These are phyloP conservation scores for Octopus sinensis DNA, from an alignment of 1,140 invertebrate genomes.

Conservation along the genomic window DNA sequence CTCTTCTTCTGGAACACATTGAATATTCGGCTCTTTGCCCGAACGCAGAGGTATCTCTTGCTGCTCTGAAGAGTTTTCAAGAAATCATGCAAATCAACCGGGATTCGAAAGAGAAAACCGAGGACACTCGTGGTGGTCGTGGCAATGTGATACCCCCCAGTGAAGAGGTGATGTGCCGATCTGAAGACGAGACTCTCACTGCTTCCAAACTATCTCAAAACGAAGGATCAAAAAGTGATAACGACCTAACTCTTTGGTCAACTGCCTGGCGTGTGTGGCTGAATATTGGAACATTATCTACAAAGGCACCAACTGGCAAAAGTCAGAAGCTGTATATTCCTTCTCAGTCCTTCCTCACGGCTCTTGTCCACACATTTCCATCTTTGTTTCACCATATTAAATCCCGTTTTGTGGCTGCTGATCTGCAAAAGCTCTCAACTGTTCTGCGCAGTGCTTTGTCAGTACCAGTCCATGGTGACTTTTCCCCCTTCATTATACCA, in stretches of 20 bases:
- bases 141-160: constrained; percentile 38
- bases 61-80: constrained; percentile 91
- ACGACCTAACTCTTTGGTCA: constrained; percentile 66
- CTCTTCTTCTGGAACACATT: constrained; percentile 86
- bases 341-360: constrained; percentile 86
- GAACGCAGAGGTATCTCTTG: constrained; percentile 92
- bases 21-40: constrained; percentile 85
- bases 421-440: constrained; percentile 76
- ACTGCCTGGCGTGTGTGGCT: constrained; percentile 82
- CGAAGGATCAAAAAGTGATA: constrained; percentile 27
- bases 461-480: constrained; percentile 79
- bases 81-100: constrained; percentile 67
- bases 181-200: constrained; percentile 22
- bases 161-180: constrained; percentile 43
- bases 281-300: constrained; percentile 77
- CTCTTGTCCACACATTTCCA: constrained; percentile 90
- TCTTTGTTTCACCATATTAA: constrained; percentile 87
- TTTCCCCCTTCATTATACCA: constrained; percentile 72
- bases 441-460: constrained; percentile 76
- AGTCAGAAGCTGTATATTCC: constrained; percentile 72
- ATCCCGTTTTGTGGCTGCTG: constrained; percentile 69
- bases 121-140: constrained; percentile 16
- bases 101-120: constrained; percentile 32
- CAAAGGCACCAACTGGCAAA: constrained; percentile 59
- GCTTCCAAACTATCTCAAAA: neutral